Conservation (phyloP, 2,797 vertebrate genomes). For the Thamnophis elegans region DNA sequence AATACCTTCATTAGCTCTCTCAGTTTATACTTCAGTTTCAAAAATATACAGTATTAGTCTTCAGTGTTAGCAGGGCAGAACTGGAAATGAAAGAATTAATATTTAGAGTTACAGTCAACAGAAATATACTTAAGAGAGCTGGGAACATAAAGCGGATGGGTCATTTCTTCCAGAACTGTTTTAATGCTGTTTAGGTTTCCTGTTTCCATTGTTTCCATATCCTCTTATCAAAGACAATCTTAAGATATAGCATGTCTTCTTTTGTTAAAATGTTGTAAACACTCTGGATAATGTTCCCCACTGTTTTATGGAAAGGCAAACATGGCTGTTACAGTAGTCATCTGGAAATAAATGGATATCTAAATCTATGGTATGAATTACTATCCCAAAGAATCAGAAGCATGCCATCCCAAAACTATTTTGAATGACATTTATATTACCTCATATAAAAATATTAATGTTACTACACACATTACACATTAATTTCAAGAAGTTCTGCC, state of each 20-base stretch:
- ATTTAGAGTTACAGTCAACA: neutral
- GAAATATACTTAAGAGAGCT: neutral
- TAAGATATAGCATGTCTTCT: neutral
- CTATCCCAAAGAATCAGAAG: neutral
- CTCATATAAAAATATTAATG: neutral
- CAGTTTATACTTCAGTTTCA: neutral
- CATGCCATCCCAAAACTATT: neutral
- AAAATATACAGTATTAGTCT: neutral
- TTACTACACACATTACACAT: neutral
- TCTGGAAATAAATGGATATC: neutral
- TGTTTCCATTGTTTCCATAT: neutral
- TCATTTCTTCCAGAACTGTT: neutral
- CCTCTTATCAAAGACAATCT: neutral
- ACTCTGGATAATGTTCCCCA: neutral
- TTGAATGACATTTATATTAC: neutral
- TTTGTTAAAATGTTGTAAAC: neutral
- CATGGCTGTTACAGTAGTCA: neutral
- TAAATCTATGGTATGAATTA: neutral
- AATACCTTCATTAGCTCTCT: neutral
- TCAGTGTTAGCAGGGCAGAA: neutral
- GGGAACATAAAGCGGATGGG: neutral
- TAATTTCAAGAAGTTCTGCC: neutral
- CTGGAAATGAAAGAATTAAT: slow-evolving; percentile 1
- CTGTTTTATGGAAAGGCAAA: neutral
- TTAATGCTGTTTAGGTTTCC: neutral